Base-by-base conservation (phyloP, 2,113 vertebrate genomes). In the Anarhynchus alexandrinus region DNA sequence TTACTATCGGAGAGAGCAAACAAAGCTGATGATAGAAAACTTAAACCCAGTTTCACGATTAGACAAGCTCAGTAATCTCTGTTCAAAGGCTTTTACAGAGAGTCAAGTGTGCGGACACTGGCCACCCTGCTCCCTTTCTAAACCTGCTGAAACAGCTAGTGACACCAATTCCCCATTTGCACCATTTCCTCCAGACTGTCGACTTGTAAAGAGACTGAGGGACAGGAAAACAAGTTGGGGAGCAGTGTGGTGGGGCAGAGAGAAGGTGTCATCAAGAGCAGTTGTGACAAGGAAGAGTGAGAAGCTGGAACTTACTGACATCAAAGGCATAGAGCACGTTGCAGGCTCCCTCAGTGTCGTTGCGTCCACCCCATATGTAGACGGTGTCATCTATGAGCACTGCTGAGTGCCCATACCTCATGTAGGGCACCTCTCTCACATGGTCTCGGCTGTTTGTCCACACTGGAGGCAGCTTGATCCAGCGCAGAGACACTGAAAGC, bases 301-400 rank as follows among this genome's bases (percentile, higher is more conserved):
- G 73, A 72, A 95, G 87, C 61, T 54, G 90, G 87, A 91, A 99
- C 99, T 99, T 98, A 99, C 99, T 99, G 98, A 99, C 98, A 82
- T 99, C 99, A 59, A 99, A 99, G 86, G 99, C 99, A 52, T 99
- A 99, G n/a, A 99, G 99, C 71, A 99, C 99, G 29, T 99, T 99
- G 98, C 99, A 99, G 97, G 99, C 99, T 82, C 99, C 99, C 96
- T 99, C 99, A 0, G 99, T 99, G 98, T 99, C 99, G 10, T 99
- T 99, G 52, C 99, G 98, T 30, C 99, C 99, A 0, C 99, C 99
- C 99, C 99, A 99, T 88, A 99, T 98, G 98, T 99, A 99, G 98
- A 99, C 98, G 1, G 96, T 98, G 89, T 99, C 99, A 7, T 99
- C 99, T 90, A 99, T 98, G 96, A 99, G 99, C 94, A 99, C 99